These are phyloP conservation scores for Patella caerulea DNA, from an alignment of 2,888 invertebrate species.

Conservation along the genomic window DNA sequence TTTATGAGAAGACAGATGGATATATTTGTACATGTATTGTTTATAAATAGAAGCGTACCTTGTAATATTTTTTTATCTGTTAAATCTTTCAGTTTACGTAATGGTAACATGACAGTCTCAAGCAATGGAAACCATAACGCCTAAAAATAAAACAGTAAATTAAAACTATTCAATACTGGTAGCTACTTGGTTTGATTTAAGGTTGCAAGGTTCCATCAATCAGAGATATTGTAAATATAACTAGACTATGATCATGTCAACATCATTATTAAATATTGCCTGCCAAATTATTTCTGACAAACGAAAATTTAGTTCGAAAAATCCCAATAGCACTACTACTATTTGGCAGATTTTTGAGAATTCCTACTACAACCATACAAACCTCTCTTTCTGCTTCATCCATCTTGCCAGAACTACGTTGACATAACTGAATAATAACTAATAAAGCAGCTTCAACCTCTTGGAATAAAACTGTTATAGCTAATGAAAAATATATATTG, in stretches of 20 bases:
- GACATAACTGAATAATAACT: slow-evolving; percentile 73
- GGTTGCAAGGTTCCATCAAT: no score
- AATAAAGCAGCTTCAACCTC: slow-evolving; percentile 60
- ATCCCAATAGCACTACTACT: no score
- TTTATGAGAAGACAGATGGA: no score
- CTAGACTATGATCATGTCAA: no score
- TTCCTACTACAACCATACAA: slow-evolving; percentile 13
- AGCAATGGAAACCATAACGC: slow-evolving; percentile 73
- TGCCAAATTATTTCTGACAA: no score
- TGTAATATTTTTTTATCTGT: slow-evolving; percentile 57
- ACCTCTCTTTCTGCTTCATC: slow-evolving; percentile 73
- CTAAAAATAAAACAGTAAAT: slow-evolving; percentile 43
- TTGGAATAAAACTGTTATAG: slow-evolving; percentile 46
- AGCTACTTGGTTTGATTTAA: no score
- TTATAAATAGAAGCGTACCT: slow-evolving; percentile 39
- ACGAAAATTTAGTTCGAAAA: no score
- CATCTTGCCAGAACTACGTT: slow-evolving; percentile 73
- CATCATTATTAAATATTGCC: no score
- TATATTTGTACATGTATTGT: no score
- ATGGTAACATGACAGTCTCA: slow-evolving; percentile 72
- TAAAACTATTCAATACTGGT: no score
- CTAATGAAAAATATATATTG: slow-evolving; percentile 34
- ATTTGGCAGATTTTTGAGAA: no score
- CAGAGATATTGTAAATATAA: no score
- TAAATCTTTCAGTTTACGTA: slow-evolving; percentile 68